Evolutionary conservation across 2,888 invertebrate species (phyloP), one percentile per base, ranked within the genome.

Genomic region (Buathra laborator): DNA sequence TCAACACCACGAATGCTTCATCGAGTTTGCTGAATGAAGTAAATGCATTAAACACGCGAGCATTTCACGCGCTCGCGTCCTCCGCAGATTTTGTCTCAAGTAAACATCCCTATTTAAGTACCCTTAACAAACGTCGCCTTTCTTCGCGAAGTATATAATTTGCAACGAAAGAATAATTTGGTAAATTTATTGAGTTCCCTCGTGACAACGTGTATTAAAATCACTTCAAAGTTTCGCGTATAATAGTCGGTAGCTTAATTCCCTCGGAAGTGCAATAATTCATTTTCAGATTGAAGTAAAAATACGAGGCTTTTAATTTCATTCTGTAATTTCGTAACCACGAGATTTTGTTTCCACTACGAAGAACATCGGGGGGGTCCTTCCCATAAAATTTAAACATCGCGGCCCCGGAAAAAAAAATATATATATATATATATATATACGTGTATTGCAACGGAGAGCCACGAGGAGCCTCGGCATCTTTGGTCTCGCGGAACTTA

Each of bases 401-500:
- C 29, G 19, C 70, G 24, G 16, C n/a, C 48, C 46, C 9, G 68
- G 43, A 83, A 66, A 29, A 5, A 71, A 83, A 66, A 29, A 5
- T 66, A 76, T 46, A 59, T 51, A 59, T 44, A 79, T 62, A 79
- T 19, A 16, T 56, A 4, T 19, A 37, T 9, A 37, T 37, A 7
- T 37, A 9, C 37, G 2, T 1, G 37, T 19, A 19, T 24, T 5
- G 56, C 24, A 56, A 14, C 10, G 19, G 24, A 14, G 46, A 48
- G n/a, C 29, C 46, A 19, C 67, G 67, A n/a, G 67, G 67, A 29
- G 56, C 16, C 43, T 80, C 77, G 78, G 82, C 80, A 79, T 83
- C 81, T 86, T 84, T 84, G 83, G 75, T 84, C 78, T 80, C 82
- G 82, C 84, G 85, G 81, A 87, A 83, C 86, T 84, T 87, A 74